Conservation (phyloP, 2,888 invertebrate species). For the Argynnis bischoffii region DNA sequence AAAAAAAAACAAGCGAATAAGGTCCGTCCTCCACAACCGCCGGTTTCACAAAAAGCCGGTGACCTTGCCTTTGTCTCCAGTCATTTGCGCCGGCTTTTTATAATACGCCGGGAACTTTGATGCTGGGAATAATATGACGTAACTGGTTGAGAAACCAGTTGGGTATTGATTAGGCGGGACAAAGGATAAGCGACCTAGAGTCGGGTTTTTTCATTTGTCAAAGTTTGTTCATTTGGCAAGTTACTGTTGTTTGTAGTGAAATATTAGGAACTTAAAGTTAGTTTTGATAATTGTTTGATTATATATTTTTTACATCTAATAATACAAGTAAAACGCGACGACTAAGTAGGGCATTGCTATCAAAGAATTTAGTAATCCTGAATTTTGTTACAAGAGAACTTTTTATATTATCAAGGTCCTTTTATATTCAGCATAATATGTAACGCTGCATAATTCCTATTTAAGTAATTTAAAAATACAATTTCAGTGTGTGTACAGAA, state of each 20-base stretch:
- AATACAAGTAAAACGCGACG: too few relatives aligned
- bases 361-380: too few relatives aligned
- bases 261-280: too few relatives aligned
- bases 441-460: not conserved
- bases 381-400: too few relatives aligned
- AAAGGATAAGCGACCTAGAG: not conserved
- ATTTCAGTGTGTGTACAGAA: slow-evolving; percentile 4
- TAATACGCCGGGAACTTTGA: slow-evolving; percentile 17
- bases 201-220: not conserved
- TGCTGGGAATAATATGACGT: slow-evolving; percentile 12
- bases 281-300: too few relatives aligned
- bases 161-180: slow-evolving; percentile 8
- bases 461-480: not conserved
- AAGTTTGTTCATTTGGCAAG: not conserved
- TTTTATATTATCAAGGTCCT: too few relatives aligned
- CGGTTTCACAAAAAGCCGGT: slow-evolving; percentile 23
- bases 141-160: slow-evolving; percentile 8
- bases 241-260: not conserved
- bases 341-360: too few relatives aligned
- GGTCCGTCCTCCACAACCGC: slow-evolving; percentile 6
- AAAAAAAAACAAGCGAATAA: slow-evolving; percentile 21
- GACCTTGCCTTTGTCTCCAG: slow-evolving; percentile 43
- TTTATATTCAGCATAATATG: not conserved
- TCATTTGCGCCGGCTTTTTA: slow-evolving; percentile 38
- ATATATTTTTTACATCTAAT: too few relatives aligned